Percentiles rank a stretch among this genome's conserved stretches.
These are phyloP conservation scores for Euthynnus affinis DNA, from an alignment of 2,797 vertebrate species.

Conservation along the genomic window DNA sequence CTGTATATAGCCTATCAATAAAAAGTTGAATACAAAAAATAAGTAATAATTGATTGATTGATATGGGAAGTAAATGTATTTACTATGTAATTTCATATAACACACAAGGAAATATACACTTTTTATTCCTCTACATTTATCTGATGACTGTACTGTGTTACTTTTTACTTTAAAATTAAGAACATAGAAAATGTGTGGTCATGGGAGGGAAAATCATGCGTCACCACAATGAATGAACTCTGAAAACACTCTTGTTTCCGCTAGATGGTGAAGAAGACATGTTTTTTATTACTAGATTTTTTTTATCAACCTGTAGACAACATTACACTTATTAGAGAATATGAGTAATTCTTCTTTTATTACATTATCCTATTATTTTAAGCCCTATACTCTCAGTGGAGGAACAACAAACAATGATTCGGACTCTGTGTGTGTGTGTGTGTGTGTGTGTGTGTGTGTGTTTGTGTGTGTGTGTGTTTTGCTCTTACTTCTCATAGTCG, in stretches of 20 bases:
- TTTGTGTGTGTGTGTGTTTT: background rate
- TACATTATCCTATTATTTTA: background rate
- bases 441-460: constrained; percentile 12
- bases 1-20: too few relatives aligned
- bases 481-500: constrained; percentile 93
- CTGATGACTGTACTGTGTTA: too few relatives aligned
- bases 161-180: background rate
- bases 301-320: background rate
- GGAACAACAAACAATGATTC: constrained; percentile 6
- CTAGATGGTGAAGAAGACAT: background rate
- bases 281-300: background rate
- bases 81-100: too few relatives aligned
- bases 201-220: background rate
- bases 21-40: too few relatives aligned
- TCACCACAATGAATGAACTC: background rate
- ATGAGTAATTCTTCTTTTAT: background rate
- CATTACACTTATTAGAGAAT: background rate
- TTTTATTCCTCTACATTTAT: too few relatives aligned
- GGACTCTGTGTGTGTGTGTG: background rate
- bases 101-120: too few relatives aligned
- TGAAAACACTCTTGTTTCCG: background rate
- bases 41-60: background rate
- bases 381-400: background rate
- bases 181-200: background rate
- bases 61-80: background rate